Conservation (phyloP, 92 coral and sea anemone species). For the Phenganax marumi region DNA sequence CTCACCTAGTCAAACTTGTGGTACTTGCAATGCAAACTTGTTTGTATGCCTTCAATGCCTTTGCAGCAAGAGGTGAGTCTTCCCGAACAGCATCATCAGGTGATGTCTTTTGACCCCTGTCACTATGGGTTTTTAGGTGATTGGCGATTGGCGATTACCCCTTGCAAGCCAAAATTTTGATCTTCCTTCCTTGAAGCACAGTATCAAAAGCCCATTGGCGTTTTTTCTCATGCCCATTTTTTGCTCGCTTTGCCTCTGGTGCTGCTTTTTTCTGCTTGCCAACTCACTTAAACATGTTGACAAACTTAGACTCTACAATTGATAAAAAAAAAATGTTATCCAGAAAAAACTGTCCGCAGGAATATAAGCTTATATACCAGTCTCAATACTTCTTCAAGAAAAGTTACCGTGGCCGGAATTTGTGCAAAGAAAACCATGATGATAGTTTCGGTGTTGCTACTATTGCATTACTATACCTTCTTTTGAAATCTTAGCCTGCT, state of each 20-base stretch:
- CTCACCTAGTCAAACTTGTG: constrained; percentile 12
- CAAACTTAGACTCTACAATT: constrained; percentile 7
- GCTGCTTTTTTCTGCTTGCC: neutral
- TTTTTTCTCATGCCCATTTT: neutral
- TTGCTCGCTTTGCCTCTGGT: constrained; percentile 5
- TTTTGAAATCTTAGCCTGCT: neutral
- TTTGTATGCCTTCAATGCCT: constrained; percentile 17
- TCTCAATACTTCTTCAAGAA: neutral
- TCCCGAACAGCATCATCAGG: constrained; percentile 13
- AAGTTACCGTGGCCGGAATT: neutral
- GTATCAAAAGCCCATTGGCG: constrained; percentile 2
- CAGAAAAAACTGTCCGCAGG: neutral
- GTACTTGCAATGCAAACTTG: constrained; percentile 6
- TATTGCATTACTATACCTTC: neutral
- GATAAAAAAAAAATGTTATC: neutral
- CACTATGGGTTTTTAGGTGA: neutral
- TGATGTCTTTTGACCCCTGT: neutral
- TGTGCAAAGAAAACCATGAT: neutral
- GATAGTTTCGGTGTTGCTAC: neutral
- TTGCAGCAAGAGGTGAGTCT: constrained; percentile 20
- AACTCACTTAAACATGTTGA: neutral
- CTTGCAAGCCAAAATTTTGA: neutral
- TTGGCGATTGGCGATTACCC: neutral
- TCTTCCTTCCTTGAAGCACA: neutral
- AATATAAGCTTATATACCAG: neutral